Evolutionary conservation across 2,888 invertebrate species (phyloP), one percentile per base, ranked within the genome.

Genomic region (Oligia fasciuncula): DNA sequence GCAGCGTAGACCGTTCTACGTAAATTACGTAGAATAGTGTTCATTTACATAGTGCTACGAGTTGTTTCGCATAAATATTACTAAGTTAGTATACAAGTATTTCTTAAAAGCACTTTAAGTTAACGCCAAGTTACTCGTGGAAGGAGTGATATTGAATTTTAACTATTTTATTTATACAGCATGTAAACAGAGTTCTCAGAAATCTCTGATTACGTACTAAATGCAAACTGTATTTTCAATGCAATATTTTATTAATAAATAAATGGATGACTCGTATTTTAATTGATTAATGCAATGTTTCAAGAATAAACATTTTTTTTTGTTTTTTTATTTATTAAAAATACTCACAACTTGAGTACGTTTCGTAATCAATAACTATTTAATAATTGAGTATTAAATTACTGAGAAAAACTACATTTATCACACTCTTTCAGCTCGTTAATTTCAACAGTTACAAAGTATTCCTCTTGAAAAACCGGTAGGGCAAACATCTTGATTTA

Each of bases 1-100:
- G 85, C 83, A 29, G 72, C 84, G 88, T 89, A 88, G 86, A 65
- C 35, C 35, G 35, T 17, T 68, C 80, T 82, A 81, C 79, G 86
- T 73, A 79, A 86, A 77, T 85, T 80, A 78, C 79, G 83, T 85
- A 77, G 80, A 85, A 72, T 81, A 54, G 60, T 70, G n/a, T 77
- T 87, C 66, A 85, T 85, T 85, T 85, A 77, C 81, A 85, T 65
- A 85, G 72, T 68, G 67, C 74, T 84, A 35, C 72, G 74, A 80
- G 72, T 17, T 51, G 66, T 46, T 77, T 82, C 73, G 76, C 73
- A 60, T 77, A 76, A 73, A 79, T 79, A 77, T 76, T 66, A 35
- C 65, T 69, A 49, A 74, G 67, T 76, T 71, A 51, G 3, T 81
- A 43, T 43, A 67, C 51, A 43, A 65, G 57, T 76, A 67, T 54